Conservation (phyloP, 2,113 vertebrate species). For the Rafetus swinhoei region DNA sequence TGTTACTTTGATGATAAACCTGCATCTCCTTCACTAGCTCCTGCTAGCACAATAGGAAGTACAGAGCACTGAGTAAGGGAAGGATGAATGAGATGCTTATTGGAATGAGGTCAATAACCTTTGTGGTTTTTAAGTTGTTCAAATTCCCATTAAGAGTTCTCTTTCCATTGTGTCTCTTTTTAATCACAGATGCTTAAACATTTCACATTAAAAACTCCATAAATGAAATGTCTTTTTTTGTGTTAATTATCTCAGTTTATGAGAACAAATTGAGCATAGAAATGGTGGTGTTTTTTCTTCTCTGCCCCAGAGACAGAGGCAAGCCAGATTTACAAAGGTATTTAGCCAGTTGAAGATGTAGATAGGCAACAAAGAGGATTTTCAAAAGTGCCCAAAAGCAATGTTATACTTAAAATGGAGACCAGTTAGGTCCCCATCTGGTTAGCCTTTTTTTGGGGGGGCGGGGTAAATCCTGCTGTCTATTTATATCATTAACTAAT, state of each 20-base stretch:
- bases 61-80: neutral
- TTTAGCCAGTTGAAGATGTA: neutral
- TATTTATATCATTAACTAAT: neutral
- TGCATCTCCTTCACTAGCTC: neutral
- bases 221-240: neutral
- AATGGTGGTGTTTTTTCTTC: neutral
- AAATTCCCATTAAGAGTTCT: neutral
- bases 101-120: neutral
- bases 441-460: neutral
- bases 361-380: neutral
- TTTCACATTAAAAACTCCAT: neutral
- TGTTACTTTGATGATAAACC: neutral
- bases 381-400: neutral
- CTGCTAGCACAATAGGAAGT: neutral
- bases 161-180: neutral
- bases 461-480: neutral
- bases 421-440: neutral
- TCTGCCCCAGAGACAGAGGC: fast-evolving
- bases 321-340: fast-evolving
- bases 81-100: neutral
- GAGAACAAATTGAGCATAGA: neutral
- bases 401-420: neutral
- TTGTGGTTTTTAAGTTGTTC: neutral
- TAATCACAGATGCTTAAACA: neutral
- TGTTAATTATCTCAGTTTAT: fast-evolving